Conservation (phyloP, 2,113 vertebrate genomes). For the Platanista minor region DNA sequence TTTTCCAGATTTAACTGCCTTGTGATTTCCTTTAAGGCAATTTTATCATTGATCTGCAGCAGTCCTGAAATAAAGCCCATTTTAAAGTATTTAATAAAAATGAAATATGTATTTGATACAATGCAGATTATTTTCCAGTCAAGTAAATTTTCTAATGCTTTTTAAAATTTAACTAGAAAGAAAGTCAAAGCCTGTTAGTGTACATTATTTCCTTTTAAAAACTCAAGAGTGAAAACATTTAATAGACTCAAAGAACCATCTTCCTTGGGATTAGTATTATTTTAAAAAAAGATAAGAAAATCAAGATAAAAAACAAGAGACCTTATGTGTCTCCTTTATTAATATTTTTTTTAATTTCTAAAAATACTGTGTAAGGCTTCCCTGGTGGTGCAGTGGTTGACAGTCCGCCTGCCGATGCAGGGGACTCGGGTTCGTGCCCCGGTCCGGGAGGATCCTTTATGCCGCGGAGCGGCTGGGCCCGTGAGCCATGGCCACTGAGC, state of each 20-base stretch:
- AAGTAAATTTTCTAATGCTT: slow-evolving; percentile 12
- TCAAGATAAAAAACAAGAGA: neutral
- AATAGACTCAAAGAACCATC: neutral
- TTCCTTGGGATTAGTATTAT: neutral
- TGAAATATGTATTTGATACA: neutral
- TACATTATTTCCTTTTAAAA: slow-evolving; percentile 17
- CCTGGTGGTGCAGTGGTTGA: too few relatives aligned
- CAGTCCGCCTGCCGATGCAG: too few relatives aligned
- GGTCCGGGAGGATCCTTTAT: too few relatives aligned
- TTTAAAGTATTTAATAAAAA: slow-evolving; percentile 51
- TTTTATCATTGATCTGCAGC: slow-evolving; percentile 92
- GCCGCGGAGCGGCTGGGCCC: too few relatives aligned
- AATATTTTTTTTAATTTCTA: neutral
- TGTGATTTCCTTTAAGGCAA: slow-evolving; percentile 96
- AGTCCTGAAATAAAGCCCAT: slow-evolving; percentile 83
- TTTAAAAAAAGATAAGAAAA: neutral
- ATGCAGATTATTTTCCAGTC: neutral
- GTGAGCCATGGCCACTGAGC: too few relatives aligned
- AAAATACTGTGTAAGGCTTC: neutral
- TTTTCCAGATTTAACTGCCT: slow-evolving; percentile 95
- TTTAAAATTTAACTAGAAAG: slow-evolving; percentile 1
- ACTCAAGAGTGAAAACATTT: neutral
- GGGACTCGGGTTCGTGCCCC: too few relatives aligned
- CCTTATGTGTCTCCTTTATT: neutral
- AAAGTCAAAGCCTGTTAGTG: neutral